phyloP scores from a whole-genome alignment of 2,797 vertebrate genomes.

The Cottoperca gobio region DNA sequence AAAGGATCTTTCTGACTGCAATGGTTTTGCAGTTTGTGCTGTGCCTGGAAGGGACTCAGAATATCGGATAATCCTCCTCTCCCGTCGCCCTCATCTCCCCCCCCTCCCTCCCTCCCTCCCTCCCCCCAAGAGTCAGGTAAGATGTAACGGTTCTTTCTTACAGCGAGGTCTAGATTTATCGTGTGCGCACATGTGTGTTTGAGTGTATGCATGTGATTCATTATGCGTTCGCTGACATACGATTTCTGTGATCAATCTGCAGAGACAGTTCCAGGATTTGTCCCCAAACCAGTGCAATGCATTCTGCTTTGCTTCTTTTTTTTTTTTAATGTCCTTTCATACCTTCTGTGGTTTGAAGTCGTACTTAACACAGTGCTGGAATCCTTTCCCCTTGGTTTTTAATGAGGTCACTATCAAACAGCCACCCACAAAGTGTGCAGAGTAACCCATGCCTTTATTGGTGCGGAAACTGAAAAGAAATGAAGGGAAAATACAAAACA shows the following conservation, averaged over 20 bases:
- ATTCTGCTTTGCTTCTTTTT: background rate
- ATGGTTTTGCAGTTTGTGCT: constrained; percentile 27
- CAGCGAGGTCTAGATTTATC: constrained; percentile 39
- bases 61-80: constrained; percentile 53
- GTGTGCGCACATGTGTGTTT: background rate
- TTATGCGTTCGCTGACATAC: constrained; percentile 2
- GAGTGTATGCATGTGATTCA: constrained; percentile 20
- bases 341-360: constrained; percentile 99
- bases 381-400: constrained; percentile 98
- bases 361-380: constrained; percentile 98
- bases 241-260: constrained; percentile 24
- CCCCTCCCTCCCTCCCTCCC: constrained; percentile 48
- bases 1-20: constrained; percentile 40
- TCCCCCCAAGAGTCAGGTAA: constrained; percentile 57
- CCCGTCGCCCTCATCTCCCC: constrained; percentile 57
- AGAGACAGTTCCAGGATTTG: constrained; percentile 15
- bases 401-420: constrained; percentile 97
- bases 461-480: constrained; percentile 92
- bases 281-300: background rate
- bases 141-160: constrained; percentile 38
- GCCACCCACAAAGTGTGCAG: constrained; percentile 96
- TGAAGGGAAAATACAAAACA: constrained; percentile 26
- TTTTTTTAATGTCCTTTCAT: constrained; percentile 35
- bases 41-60: constrained; percentile 40
- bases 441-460: constrained; percentile 98